A percentile compares a stretch with the other conserved stretches of the same genome.
Conservation (phyloP, 2,797 vertebrate species). For the Pelochelys cantorii region DNA sequence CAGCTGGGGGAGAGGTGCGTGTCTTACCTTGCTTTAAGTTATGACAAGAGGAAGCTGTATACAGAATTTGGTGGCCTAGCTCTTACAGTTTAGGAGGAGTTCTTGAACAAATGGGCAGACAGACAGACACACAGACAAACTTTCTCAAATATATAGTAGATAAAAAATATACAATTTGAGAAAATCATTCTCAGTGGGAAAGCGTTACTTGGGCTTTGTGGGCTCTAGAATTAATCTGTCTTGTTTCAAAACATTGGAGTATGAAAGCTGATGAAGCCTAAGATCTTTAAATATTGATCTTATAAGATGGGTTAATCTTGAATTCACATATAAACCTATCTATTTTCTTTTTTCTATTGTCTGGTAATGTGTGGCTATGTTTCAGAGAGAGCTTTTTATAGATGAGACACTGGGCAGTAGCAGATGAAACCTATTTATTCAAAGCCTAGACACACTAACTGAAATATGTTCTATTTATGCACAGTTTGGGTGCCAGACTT, state of each 20-base stretch:
- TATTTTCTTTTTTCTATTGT: background rate
- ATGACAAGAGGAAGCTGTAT: too few relatives aligned
- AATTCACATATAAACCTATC: background rate
- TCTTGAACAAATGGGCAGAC: too few relatives aligned
- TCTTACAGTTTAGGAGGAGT: too few relatives aligned
- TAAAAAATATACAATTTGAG: background rate
- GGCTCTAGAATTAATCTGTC: background rate
- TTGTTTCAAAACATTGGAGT: background rate
- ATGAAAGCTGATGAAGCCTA: background rate
- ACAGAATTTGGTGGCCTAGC: too few relatives aligned
- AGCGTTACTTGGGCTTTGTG: background rate
- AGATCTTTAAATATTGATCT: background rate
- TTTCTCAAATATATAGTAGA: too few relatives aligned
- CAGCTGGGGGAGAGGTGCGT: too few relatives aligned
- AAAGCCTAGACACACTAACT: conserved; percentile 7
- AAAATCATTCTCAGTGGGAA: background rate
- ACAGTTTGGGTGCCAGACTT: conserved; percentile 54
- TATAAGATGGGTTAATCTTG: background rate
- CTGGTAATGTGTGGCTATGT: background rate
- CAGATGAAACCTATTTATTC: background rate
- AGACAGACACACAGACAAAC: too few relatives aligned
- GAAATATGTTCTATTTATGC: conserved; percentile 50
- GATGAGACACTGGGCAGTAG: background rate
- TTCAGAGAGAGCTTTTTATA: background rate
- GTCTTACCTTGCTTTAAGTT: too few relatives aligned